Conservation (phyloP, 2,797 vertebrate species). For the Epinephelus malabaricus region DNA sequence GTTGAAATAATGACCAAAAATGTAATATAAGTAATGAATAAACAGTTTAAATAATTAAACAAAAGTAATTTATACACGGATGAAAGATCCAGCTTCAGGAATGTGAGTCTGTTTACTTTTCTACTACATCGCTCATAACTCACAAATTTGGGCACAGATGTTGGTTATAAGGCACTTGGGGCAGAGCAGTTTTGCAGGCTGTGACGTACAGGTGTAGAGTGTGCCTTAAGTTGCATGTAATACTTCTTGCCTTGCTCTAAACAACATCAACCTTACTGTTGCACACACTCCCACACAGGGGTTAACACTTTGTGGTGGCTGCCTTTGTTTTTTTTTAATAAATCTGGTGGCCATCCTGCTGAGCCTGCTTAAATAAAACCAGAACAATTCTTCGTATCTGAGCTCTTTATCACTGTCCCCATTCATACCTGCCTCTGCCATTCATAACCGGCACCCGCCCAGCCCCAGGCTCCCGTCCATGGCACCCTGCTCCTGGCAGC, state of each 20-base stretch:
- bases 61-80: background rate
- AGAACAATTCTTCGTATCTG: background rate
- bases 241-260: too few species aligned
- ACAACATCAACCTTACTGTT: too few species aligned
- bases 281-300: too few species aligned
- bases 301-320: background rate
- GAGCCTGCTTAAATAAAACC: background rate
- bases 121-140: too few species aligned
- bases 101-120: too few species aligned
- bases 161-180: too few species aligned
- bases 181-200: too few species aligned
- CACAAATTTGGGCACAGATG: too few species aligned
- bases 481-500: slow-evolving; percentile 59
- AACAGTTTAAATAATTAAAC: background rate
- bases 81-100: background rate
- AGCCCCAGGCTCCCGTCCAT: slow-evolving; percentile 27
- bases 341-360: background rate
- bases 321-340: too few species aligned
- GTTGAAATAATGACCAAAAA: background rate
- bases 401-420: slow-evolving; percentile 7
- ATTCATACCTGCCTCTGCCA: slow-evolving; percentile 53
- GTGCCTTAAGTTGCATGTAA: too few species aligned
- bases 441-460: slow-evolving; percentile 40
- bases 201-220: too few species aligned
- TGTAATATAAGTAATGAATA: background rate